Evolutionary conservation across 2,888 invertebrate genomes (phyloP), one percentile per base, ranked within the genome.

Genomic region (Melinopterus prodromus): DNA sequence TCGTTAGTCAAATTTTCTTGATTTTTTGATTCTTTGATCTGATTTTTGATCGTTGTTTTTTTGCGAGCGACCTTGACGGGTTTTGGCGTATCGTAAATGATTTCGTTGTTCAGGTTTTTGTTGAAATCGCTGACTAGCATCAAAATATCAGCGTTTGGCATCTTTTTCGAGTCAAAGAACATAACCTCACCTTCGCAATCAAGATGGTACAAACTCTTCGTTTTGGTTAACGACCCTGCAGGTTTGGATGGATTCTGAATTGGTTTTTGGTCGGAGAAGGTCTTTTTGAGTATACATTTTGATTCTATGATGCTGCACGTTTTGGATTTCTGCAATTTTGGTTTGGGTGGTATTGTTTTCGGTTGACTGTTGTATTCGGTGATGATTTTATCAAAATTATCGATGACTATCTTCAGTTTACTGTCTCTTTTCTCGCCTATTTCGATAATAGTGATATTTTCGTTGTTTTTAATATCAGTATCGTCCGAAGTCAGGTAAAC

Each of bases 251-350:
- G 72, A 26, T 72, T 72, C 5, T 53, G 53, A 4, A 53, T 53
- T 12, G 53, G 53, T 53, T 53, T 53, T 53, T 53, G 76, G 6
- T 38, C 71, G 12, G 76, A 77, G 15, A 77, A n/a, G 1, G 76
- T 76, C 86, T 93, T 93, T 86, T 93, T 93, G 77, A 93, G 88
- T 83, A 94, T 92, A 86, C 94, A 94, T 81, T 93, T 91, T 0
- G 93, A 93, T 87, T 93, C 93, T 78, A 93, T 93, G 80, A 93
- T 93, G 85, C 93, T 93, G 87, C 93, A 93, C 83, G 94, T 94
- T 86, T 93, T 93, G 0, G 94, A 93, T 87, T 94, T 94, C 85
- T 93, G 92, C 83, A 94, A 88, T 87, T 92, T 92, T 74, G 92
- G 92, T 77, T 91, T 90, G 84, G 83, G 85, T 0, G 86, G 71